Percentiles rank a stretch among this genome's conserved stretches.
These are phyloP conservation scores for Tupiocoris notatus DNA, from an alignment of 2,888 invertebrate genomes.

Conservation along the genomic window DNA sequence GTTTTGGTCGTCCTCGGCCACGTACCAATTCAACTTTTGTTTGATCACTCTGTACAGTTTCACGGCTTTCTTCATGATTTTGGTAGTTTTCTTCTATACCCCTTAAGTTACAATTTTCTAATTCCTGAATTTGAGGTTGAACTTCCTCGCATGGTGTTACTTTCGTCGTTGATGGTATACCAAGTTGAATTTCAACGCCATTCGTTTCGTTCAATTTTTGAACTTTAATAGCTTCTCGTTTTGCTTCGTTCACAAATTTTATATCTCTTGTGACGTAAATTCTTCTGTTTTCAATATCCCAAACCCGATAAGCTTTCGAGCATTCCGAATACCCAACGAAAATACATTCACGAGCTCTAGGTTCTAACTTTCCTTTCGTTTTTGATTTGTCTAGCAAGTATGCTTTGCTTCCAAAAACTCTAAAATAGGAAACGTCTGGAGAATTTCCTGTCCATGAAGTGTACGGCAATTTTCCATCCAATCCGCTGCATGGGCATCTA, in stretches of 20 bases:
- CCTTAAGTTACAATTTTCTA: too few species aligned
- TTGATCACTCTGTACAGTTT: too few species aligned
- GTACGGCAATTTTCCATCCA: background rate
- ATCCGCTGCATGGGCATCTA: constrained; percentile 43
- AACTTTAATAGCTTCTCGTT: too few species aligned
- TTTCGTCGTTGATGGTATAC: background rate
- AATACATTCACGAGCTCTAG: background rate
- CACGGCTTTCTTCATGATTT: too few species aligned
- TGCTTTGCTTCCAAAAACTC: background rate
- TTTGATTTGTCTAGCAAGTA: background rate
- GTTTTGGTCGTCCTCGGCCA: too few species aligned
- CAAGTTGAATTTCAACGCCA: background rate
- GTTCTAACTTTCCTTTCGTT: background rate
- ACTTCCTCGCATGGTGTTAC: background rate
- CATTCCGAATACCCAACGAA: background rate
- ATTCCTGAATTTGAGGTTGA: too few species aligned
- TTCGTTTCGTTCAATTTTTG: too few species aligned
- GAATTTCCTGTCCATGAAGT: background rate
- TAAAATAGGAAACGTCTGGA: background rate
- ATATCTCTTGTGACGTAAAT: background rate
- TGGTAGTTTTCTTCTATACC: too few species aligned
- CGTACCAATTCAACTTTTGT: too few species aligned
- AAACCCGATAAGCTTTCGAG: background rate
- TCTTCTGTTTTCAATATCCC: background rate
- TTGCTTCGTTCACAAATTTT: background rate